phyloP scores from a whole-genome alignment of 2,888 invertebrate species.

The Cylindroiulus punctatus region DNA sequence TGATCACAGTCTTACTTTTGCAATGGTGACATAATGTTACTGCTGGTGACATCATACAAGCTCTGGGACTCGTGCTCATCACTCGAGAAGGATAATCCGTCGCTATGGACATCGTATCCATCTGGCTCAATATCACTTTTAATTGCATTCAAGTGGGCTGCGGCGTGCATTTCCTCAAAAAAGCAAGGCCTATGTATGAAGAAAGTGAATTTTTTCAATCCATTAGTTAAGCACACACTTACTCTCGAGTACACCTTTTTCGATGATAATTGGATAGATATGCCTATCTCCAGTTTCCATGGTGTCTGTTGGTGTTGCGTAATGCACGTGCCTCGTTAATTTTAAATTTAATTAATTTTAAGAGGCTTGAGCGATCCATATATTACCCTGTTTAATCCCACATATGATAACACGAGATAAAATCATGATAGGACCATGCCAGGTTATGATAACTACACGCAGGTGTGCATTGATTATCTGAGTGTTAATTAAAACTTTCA shows the following conservation, averaged over 20 bases:
- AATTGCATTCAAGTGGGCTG: conserved; percentile 3
- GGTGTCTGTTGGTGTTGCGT: background rate
- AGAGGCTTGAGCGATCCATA: background rate
- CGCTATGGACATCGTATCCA: conserved; percentile 17
- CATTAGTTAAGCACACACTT: conserved; percentile 31
- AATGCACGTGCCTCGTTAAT: background rate
- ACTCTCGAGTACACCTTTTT: background rate
- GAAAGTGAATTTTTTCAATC: conserved; percentile 6
- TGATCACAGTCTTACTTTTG: background rate
- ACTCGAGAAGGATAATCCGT: conserved; percentile 21
- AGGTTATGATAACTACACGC: no score
- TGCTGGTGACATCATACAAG: conserved; percentile 47
- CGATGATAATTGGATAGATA: background rate
- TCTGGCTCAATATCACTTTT: background rate
- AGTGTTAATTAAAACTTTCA: no score
- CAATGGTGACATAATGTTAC: conserved; percentile 27
- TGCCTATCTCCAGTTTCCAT: background rate
- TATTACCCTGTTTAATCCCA: background rate
- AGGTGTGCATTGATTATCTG: no score
- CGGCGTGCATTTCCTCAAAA: conserved; percentile 23
- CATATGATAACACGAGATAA: background rate
- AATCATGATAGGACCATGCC: background rate
- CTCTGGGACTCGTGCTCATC: conserved; percentile 46
- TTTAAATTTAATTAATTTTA: conserved; percentile 6
- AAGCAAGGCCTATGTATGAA: background rate